A percentile compares a stretch with the other conserved stretches of the same genome.
Evolutionary conservation across 1,140 invertebrate genomes (phyloP).

Genomic region (Oedothorax gibbosus): DNA sequence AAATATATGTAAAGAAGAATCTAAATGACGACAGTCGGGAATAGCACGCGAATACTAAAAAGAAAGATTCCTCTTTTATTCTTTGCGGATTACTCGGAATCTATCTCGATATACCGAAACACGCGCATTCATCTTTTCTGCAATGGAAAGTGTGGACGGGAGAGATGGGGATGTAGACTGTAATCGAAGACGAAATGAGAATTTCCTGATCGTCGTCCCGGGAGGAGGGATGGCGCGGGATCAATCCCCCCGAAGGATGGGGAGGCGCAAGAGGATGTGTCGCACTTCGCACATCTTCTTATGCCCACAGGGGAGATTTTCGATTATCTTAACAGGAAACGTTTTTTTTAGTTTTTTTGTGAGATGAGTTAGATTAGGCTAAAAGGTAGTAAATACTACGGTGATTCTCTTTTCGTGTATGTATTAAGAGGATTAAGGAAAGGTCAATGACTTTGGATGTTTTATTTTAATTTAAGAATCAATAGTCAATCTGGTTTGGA

Average conservation of each 20-base stretch:
- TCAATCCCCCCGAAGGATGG: not conserved
- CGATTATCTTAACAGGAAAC: conserved; percentile 3
- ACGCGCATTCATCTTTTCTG: conserved; percentile 18
- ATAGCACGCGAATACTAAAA: too few species aligned
- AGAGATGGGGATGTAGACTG: not conserved
- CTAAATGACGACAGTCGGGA: too few species aligned
- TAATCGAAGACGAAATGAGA: conserved; percentile 33
- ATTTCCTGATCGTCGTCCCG: conserved; percentile 15
- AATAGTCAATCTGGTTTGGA: too few species aligned
- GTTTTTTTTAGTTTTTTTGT: too few species aligned
- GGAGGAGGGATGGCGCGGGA: not conserved
- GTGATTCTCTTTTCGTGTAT: too few species aligned
- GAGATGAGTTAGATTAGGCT: too few species aligned
- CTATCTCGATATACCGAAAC: conserved; percentile 6
- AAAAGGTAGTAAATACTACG: too few species aligned
- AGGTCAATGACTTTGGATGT: too few species aligned
- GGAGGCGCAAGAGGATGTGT: not conserved
- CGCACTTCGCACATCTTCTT: conserved; percentile 16
- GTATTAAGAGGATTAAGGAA: too few species aligned
- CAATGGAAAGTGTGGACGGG: not conserved
- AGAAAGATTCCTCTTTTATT: too few species aligned
- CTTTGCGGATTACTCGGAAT: conserved; percentile 1
- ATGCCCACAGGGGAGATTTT: not conserved
- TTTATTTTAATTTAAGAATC: too few species aligned
- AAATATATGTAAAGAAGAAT: too few species aligned